phyloP scores from a whole-genome alignment of 2,797 vertebrate genomes.

The Vultur gryphus region DNA sequence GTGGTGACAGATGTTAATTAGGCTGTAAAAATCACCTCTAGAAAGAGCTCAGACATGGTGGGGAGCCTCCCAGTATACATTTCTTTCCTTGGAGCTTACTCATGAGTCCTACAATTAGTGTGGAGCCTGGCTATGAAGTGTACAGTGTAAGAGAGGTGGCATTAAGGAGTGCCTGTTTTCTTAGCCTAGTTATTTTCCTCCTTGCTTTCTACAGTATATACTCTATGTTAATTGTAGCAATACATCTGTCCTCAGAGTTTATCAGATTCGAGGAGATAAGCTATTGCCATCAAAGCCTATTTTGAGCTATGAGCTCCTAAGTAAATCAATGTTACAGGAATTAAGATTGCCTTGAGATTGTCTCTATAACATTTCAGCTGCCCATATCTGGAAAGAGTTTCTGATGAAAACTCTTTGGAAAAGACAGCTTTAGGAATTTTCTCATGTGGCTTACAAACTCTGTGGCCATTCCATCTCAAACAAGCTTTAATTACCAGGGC shows the following conservation, averaged over 20 bases:
- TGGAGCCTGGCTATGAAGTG: background rate
- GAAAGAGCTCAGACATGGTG: background rate
- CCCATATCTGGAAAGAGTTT: constrained; percentile 21
- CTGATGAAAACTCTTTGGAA: constrained; percentile 1
- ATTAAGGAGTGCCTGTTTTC: constrained; percentile 10
- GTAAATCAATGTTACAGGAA: constrained; percentile 44
- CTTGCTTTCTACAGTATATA: constrained; percentile 5
- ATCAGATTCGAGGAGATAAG: constrained; percentile 55
- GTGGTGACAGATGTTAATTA: constrained; percentile 25
- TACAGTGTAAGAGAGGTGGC: background rate
- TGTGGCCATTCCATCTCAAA: background rate
- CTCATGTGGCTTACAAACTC: background rate
- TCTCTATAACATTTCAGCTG: constrained; percentile 27
- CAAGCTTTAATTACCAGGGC: background rate
- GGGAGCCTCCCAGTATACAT: background rate
- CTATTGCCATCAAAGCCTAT: constrained; percentile 41
- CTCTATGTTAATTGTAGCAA: constrained; percentile 55
- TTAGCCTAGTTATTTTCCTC: background rate
- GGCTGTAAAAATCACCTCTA: background rate
- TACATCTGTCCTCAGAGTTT: constrained; percentile 64
- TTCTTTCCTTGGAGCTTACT: background rate
- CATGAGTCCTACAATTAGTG: background rate
- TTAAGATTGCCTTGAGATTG: constrained; percentile 57
- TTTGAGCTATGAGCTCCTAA: constrained; percentile 14
- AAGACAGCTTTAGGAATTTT: background rate